Percentiles rank a stretch among this genome's conserved stretches.
Conservation (phyloP, 1,140 invertebrate genomes). For the Anastrepha obliqua region DNA sequence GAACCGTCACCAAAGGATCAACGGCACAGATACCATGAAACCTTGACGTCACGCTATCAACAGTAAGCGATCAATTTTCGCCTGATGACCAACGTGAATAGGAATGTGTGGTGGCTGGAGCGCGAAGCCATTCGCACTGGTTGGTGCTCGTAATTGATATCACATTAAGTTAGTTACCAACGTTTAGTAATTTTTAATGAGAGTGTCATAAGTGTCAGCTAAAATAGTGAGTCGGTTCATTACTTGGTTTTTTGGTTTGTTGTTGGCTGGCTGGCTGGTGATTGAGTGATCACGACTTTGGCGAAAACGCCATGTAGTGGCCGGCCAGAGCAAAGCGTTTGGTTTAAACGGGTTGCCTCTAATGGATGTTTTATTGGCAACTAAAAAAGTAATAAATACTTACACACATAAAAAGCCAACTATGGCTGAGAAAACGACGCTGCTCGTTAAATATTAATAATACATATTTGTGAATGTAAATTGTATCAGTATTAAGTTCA, state of each 20-base stretch:
- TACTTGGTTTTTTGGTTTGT: background rate
- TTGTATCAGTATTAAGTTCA: background rate
- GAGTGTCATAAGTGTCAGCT: constrained; percentile 49
- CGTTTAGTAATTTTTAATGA: constrained; percentile 52
- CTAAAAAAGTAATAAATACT: background rate
- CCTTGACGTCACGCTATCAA: constrained; percentile 25
- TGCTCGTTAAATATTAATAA: constrained; percentile 23
- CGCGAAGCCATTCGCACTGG: background rate
- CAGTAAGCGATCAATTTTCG: constrained; percentile 44
- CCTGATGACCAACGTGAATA: background rate
- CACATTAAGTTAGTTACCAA: constrained; percentile 35
- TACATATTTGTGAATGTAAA: background rate
- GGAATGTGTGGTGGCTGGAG: background rate
- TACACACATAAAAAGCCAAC: background rate
- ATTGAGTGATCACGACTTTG: constrained; percentile 31
- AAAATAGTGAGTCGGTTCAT: background rate
- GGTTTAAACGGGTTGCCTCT: background rate
- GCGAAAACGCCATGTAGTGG: background rate
- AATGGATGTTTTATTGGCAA: constrained; percentile 23
- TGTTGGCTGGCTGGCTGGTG: background rate
- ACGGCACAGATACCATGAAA: background rate
- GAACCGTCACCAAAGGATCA: constrained; percentile 5
- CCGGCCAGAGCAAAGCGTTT: background rate
- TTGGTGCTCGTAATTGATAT: constrained; percentile 27
- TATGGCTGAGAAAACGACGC: background rate